Base-by-base conservation (phyloP, 2,888 invertebrate species). In the Atrina japonica region DNA sequence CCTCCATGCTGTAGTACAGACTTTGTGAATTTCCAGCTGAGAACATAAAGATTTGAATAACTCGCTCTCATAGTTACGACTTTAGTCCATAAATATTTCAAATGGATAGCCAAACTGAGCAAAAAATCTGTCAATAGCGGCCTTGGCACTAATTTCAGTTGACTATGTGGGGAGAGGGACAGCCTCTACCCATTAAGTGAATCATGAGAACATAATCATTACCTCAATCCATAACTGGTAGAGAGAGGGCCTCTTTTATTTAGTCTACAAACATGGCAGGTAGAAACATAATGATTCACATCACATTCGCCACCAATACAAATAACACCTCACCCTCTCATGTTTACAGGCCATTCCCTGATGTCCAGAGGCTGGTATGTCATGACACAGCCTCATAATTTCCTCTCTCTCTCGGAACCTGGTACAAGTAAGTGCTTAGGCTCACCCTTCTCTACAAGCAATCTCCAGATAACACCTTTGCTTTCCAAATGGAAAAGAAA, bases 181-280 rank as follows among this genome's bases (percentile, higher is more conserved):
- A 9, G 16, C 47, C 21, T 47, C 21, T n/a, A 47, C 16, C 47
- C 47, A 47, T 21, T 47, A 9, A 16, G 53, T 53, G 53, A 53
- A 53, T 27, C 47, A 47, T 47, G 18, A 47, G n/a, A 7, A 47
- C 47, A 16, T 47, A 47, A 14, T 47, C 47, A 47, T 47, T 7
- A n/a, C 47, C 47, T 6, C 47, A 7, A 21, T 7, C 47, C 21
- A n/a, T 47, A 47, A n/a, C 7, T n/a, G 47, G 47, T 16, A 47
- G n/a, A 14, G 47, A n/a, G n/a, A 7, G 7, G n/a, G n/a, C 47
- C 47, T n/a, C 21, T 7, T 47, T 47, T 47, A 21, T 47, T n/a
- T 21, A 47, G 47, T 7, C 47, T 47, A n/a, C 47, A 47, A 6
- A 47, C 47, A 7, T n/a, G 7, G 21, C 47, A 47, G 18, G 47